Evolutionary conservation across 2,113 vertebrate species (phyloP), one percentile per base, ranked within the genome.

Genomic region (Tricholaema leucomelas): DNA sequence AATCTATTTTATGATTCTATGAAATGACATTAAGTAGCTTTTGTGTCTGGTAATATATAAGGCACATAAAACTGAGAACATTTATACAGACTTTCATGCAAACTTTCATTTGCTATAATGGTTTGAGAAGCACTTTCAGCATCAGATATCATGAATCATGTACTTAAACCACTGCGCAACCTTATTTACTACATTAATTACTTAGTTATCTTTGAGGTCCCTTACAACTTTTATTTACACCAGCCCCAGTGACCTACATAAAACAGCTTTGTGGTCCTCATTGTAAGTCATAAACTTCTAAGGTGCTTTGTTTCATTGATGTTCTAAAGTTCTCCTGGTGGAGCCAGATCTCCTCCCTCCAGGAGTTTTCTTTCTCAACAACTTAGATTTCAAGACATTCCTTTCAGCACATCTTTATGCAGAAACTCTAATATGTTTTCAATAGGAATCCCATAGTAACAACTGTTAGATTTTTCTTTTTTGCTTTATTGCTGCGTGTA

Each of bases 291-390:
- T 48, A 90, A 86, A 15, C 30, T 74, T 81, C 44, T 65, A 76
- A 61, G 0, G 0, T 75, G 38, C 12, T 72, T 74, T 56, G 2
- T 65, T 84, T 81, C 30, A 5, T 6, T 1, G 0, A 24, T 75
- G 58, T 65, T 36, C 28, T 78, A 40, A 86, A 88, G 36, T 33
- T 58, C 82, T 84, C 28, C 30, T 58, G 4, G 10, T 24, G 35
- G 31, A 93, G 33, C n/a, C 25, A 63, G 12, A 42, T 70, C 38
- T 86, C 23, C 46, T 82, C 28, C 20, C 13, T 58, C 48, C 38
- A 50, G 19, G 6, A 60, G 27, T 52, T 67, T 81, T 91, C 11
- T 60, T 87, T 77, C 27, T 71, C 8, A 15, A 18, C 30, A 28
- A 48, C 18, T 52, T 74, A 76, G 20, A 67, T 15, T 14, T 89